Base-by-base conservation (phyloP, 2,113 vertebrate genomes). In the Chaenogobius annularis region DNA sequence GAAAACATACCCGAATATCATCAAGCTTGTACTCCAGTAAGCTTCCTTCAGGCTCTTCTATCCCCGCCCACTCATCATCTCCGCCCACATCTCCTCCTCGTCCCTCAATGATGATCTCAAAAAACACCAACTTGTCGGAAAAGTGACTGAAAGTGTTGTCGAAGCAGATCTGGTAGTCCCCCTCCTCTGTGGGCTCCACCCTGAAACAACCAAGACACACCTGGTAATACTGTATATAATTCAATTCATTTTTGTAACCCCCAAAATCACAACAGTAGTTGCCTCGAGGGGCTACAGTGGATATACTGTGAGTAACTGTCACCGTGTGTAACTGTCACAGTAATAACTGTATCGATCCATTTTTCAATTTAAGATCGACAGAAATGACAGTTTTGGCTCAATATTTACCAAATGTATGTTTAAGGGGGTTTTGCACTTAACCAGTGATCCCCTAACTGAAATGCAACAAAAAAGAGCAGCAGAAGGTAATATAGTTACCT, bases 141-240 rank as follows among this genome's bases (percentile, higher is more conserved):
- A 96, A 96, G 56, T 91, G 93, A 78, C 96, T 97, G 91, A 97
- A 97, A 85, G 92, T 94, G 90, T 96, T 97, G 89, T 96, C 96
- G 10, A 97, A 97, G 88, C 96, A 97, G 75, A 97, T 93, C 80
- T 93, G 91, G 78, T 97, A 97, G 85, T 97, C 96, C 0, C 96
- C 96, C 0, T 91, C 89, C 58, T 94, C 94, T 0, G 95, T 96
- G 1, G 95, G 90, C 80, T 97, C 96, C 79, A 97, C 90, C 66
- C 96, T 97, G 78, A 4, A 63, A 67, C 3, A 3, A 58, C 56
- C 1, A 65, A 69, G 47, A 75, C 22, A 58, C 22, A 58, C 20
- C 20, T 23, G 66, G 11, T 15, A 22, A 55, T 40, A 7, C 12
- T 52, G 1, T n/a, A 5, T 31, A 31, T 31, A 31, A 1, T 31